Base-by-base conservation (phyloP, 2,113 vertebrate genomes). In the Heterotis niloticus region DNA sequence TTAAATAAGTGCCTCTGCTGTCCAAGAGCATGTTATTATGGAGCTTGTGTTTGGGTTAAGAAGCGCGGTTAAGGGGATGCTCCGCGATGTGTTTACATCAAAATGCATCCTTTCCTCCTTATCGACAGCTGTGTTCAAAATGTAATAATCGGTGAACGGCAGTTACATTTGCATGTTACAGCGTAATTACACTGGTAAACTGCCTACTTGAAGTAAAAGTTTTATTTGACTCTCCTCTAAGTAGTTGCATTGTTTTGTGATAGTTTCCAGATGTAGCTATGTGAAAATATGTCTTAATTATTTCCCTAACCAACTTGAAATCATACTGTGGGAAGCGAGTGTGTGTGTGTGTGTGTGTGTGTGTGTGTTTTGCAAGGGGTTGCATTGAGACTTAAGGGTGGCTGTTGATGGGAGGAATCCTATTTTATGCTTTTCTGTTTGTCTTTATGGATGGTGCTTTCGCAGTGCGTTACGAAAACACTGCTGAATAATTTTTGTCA, bases 221-320 rank as follows among this genome's bases (percentile, higher is more conserved):
- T 75, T 75, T 75, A 75, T 64, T 75, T 29, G 34, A 76, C 29
- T 59, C 51, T 44, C 59, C 24, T 78, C 51, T 60, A 60, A 78
- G 77, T 20, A 51, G 64, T 66, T 64, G 62, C 78, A 77, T 82
- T 69, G 34, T 81, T 59, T 75, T 78, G 24, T 79, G 79, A 81
- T 84, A 77, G 78, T 76, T 82, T 73, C 78, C 69, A 79, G 70
- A 77, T 51, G 23, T 60, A 44, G 28, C 69, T 64, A 66, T 75
- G 79, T 83, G 79, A 81, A 81, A 81, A 82, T 80, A 76, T 80
- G 71, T 74, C 64, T 75, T 78, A 66, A 69, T 79, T 82, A 80
- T 80, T 78, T 80, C 78, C 75, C 62, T 78, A 64, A 57, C 70
- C 70, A 69, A 73, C 67, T 78, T 62, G 62, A 78, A 78, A 56